These are phyloP conservation scores for Sminthurinus aureus DNA, from an alignment of 2,888 invertebrate species.

Conservation along the genomic window DNA sequence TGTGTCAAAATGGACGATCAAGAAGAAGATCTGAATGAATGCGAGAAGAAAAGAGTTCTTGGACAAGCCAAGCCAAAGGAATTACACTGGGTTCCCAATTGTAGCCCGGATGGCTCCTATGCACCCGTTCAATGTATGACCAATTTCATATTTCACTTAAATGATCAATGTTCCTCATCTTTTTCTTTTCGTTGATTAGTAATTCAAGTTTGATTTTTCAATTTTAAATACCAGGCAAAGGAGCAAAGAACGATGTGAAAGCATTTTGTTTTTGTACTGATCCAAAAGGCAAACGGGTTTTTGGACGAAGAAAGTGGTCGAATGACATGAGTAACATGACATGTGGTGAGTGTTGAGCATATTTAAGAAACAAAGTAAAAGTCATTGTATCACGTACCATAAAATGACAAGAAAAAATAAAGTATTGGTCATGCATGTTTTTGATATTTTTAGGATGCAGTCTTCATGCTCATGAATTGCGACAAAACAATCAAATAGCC, in stretches of 20 bases:
- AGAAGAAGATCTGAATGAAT: neutral
- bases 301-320: conserved; percentile 44
- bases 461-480: conserved; percentile 47
- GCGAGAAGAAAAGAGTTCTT: neutral
- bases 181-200: no score
- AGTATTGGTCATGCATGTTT: no score
- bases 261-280: conserved; percentile 52
- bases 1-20: conserved; percentile 16
- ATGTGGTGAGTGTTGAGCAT: conserved; percentile 56
- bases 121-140: conserved; percentile 52
- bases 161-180: no score
- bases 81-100: conserved; percentile 52
- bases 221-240: conserved; percentile 47
- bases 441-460: conserved; percentile 50
- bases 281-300: conserved; percentile 48
- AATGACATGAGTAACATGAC: conserved; percentile 48
- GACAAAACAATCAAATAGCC: conserved; percentile 42
- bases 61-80: neutral
- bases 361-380: no score
- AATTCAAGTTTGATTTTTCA: no score
- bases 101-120: conserved; percentile 54
- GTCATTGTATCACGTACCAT: no score
- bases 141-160: no score
- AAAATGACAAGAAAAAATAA: no score
- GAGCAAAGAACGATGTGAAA: conserved; percentile 23